Base-by-base conservation (phyloP, 2,797 vertebrate genomes). In the Sparus aurata region DNA sequence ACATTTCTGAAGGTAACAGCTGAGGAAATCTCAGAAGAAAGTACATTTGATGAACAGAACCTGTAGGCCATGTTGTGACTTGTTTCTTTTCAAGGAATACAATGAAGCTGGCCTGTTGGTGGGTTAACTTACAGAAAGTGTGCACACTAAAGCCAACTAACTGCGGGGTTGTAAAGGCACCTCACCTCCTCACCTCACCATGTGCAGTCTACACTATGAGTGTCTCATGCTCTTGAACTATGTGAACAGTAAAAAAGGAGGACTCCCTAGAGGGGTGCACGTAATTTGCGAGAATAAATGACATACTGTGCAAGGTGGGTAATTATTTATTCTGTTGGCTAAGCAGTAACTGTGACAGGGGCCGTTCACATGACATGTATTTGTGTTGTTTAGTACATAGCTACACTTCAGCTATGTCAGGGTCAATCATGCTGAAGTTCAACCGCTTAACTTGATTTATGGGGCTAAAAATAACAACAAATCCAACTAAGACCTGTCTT, bases 391-490 rank as follows among this genome's bases (percentile, higher is more conserved):
- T 27, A 45, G 18, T 11, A 18, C 30, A 49, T 3, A 12, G 13
- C 4, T 46, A 15, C 11, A n/a, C 41, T 34, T 22, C 22, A 50
- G 60, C 67, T 23, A 10, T 47, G 58, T 45, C 20, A 71, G 34
- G 45, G 11, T 63, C 58, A 43, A 49, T 27, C 62, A 43, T 18
- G 59, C n/a, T 62, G 20, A 75, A 43, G 49, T 57, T 72, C 55
- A 69, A 63, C 41, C 22, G 18, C 50, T 60, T 69, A 25, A 69
- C 27, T 41, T 69, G 61, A 89, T 84, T 82, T 75, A 50, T 69
- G 75, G 25, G 34, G 62, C 47, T 63, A 69, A 55, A 79, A 70
- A 67, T 58, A 75, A 66, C 46, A 59, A n/a, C 25, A 61, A 45
- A 72, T 52, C 23, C 67, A 73, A 23, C 23, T 17, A 16, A 46